Conservation (phyloP, 1,140 invertebrate genomes). For the Leptinotarsa lineolata region DNA sequence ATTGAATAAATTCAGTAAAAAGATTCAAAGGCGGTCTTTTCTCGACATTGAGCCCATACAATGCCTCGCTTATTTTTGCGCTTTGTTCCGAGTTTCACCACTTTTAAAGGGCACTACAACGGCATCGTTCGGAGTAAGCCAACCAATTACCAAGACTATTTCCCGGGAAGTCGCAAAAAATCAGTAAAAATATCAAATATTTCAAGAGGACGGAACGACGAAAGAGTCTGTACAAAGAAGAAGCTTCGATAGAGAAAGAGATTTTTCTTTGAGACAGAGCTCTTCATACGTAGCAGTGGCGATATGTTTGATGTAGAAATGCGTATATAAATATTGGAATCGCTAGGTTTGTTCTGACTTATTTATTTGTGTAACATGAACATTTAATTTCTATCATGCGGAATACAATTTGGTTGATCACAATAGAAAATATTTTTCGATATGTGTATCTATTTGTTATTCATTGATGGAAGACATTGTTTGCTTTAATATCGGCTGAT, state of each 20-base stretch:
- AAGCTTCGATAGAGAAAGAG: not conserved
- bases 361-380: no score
- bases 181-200: conserved; percentile 15
- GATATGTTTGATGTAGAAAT: no score
- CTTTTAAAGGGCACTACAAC: conserved; percentile 29
- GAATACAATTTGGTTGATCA: no score
- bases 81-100: conserved; percentile 28
- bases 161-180: conserved; percentile 19
- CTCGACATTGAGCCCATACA: conserved; percentile 14
- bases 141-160: conserved; percentile 12
- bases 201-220: not conserved
- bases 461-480: no score
- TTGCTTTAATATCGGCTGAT: no score
- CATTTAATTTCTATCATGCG: no score
- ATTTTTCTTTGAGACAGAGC: not conserved
- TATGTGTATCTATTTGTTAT: no score
- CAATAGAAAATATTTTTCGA: no score
- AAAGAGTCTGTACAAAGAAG: not conserved
- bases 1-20: conserved; percentile 15
- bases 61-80: conserved; percentile 26
- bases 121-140: conserved; percentile 16
- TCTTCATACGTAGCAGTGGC: not conserved
- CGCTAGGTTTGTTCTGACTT: no score
- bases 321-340: no score
- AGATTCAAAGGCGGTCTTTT: conserved; percentile 17